Evolutionary conservation across 1,140 invertebrate genomes (phyloP).

Genomic region (Hypsibius dujardini): DNA sequence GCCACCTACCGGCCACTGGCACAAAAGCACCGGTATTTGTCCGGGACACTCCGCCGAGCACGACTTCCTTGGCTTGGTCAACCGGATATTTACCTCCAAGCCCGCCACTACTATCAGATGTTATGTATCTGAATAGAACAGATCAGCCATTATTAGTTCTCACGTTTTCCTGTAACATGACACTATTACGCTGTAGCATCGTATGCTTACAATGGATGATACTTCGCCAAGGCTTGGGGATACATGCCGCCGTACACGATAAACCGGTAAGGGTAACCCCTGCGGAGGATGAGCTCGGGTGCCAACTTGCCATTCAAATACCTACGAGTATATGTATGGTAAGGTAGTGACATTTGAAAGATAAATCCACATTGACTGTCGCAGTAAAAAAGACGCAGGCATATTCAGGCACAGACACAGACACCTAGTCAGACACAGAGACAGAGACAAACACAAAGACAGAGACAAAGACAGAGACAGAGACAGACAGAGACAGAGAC

Average conservation of each 20-base stretch:
- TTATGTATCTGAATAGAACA: not conserved
- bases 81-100: conserved; percentile 9
- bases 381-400: too few species aligned
- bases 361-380: too few species aligned
- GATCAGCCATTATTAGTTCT: not conserved
- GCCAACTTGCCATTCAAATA: conserved; percentile 6
- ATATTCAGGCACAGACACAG: too few species aligned
- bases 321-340: not conserved
- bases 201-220: not conserved
- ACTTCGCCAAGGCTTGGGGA: not conserved
- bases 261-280: conserved; percentile 6
- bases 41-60: not conserved
- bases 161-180: not conserved
- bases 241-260: conserved; percentile 13
- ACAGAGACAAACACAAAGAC: too few species aligned
- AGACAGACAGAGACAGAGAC: too few species aligned
- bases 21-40: not conserved
- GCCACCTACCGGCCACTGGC: not conserved
- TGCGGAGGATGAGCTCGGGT: not conserved
- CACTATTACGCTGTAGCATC: not conserved
- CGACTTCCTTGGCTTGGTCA: not conserved
- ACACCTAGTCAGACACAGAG: too few species aligned
- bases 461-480: too few species aligned
- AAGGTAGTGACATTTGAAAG: not conserved
- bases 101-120: conserved; percentile 3